Evolutionary conservation across 2,797 vertebrate species (phyloP).

Genomic region (Anguilla pacifica): DNA sequence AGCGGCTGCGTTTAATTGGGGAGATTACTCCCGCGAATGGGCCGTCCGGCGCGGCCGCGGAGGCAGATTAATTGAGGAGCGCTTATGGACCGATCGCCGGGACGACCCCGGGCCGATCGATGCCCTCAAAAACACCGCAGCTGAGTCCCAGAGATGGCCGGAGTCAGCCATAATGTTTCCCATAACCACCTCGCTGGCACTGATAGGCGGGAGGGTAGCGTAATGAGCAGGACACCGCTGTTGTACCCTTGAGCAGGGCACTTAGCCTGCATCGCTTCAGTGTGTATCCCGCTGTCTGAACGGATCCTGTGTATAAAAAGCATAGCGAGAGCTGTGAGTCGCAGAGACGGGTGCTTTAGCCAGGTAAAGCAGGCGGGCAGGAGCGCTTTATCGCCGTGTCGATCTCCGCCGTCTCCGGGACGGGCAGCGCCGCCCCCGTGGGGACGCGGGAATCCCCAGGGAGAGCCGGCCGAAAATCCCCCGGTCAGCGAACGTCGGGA

Average conservation of each 20-base stretch:
- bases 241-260: no score
- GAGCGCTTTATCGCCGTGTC: conserved; percentile 18
- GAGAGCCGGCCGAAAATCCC: background rate
- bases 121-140: background rate
- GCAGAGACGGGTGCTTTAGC: conserved; percentile 13
- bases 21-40: background rate
- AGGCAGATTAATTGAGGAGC: background rate
- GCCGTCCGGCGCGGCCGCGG: background rate
- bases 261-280: no score
- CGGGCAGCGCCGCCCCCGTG: background rate
- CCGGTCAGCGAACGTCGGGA: conserved; percentile 13
- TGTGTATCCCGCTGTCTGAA: no score
- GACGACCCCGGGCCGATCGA: background rate
- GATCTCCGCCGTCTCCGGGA: conserved; percentile 12
- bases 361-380: background rate
- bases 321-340: background rate
- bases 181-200: background rate
- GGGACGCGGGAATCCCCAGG: background rate
- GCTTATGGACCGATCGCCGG: background rate
- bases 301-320: no score
- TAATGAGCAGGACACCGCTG: no score
- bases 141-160: background rate
- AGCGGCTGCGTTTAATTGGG: background rate
- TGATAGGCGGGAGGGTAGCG: background rate
- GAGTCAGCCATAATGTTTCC: conserved; percentile 11